phyloP scores from a whole-genome alignment of 2,888 invertebrate genomes.

The Xanthia icteritia region DNA sequence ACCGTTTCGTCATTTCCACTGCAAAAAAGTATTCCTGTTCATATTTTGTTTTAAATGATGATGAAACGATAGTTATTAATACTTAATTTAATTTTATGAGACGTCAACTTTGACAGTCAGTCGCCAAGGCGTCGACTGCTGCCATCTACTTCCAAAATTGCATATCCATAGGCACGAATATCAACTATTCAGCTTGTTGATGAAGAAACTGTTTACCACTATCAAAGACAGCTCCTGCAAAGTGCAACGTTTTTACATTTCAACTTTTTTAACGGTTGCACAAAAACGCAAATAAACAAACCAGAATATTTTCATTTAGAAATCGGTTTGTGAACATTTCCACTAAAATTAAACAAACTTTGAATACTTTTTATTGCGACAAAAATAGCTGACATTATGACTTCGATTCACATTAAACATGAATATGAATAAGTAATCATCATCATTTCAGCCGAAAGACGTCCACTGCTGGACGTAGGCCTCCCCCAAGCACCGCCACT shows the following conservation, averaged over 20 bases:
- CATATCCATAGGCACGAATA: background rate
- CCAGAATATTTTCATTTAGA: constrained; percentile 13
- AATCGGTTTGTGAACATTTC: constrained; percentile 12
- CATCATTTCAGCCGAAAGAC: too few species aligned
- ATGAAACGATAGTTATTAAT: background rate
- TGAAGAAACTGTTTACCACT: background rate
- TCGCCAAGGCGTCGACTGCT: background rate
- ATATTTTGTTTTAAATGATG: background rate
- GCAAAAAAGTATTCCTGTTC: background rate
- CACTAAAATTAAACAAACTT: constrained; percentile 1
- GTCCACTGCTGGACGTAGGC: too few species aligned
- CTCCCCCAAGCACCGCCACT: too few species aligned
- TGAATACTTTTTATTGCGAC: constrained; percentile 19
- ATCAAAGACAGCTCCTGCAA: background rate
- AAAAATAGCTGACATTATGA: constrained; percentile 23
- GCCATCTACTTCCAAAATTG: background rate
- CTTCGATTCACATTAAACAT: constrained; percentile 12
- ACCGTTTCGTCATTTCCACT: background rate
- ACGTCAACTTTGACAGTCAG: background rate
- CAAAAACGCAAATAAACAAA: background rate
- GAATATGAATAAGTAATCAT: constrained; percentile 7
- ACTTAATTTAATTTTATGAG: background rate
- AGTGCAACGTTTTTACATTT: background rate
- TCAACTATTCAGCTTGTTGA: background rate
- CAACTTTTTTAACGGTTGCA: background rate